Evolutionary conservation across 2,113 vertebrate species (phyloP).

Genomic region (Sinocyclocheilus rhinocerous): DNA sequence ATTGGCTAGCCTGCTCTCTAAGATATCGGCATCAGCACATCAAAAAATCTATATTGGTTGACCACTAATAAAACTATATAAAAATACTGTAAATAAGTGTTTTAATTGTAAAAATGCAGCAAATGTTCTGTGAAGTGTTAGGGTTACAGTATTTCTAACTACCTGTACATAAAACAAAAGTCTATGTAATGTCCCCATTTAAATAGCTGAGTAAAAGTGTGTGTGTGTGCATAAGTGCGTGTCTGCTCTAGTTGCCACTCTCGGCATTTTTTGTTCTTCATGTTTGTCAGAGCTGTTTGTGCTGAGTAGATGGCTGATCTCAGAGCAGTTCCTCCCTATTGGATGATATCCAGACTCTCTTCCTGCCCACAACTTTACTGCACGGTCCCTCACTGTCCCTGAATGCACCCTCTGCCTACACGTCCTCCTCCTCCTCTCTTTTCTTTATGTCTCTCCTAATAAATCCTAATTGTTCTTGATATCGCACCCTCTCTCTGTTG

Average conservation of each 20-base stretch:
- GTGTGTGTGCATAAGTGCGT: background rate
- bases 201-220: too few relatives aligned
- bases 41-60: too few relatives aligned
- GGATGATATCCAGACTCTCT: constrained; percentile 49
- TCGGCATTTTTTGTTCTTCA: constrained; percentile 1
- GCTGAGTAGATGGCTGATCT: constrained; percentile 48
- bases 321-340: constrained; percentile 59
- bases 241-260: constrained; percentile 1
- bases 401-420: constrained; percentile 51
- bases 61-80: too few relatives aligned
- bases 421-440: constrained; percentile 44
- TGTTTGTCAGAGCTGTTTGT: constrained; percentile 23
- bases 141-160: too few relatives aligned
- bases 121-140: too few relatives aligned
- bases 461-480: constrained; percentile 1
- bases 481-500: background rate
- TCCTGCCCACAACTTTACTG: constrained; percentile 54
- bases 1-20: too few relatives aligned
- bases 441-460: constrained; percentile 12
- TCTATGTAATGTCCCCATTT: background rate
- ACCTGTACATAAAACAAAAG: too few relatives aligned
- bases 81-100: too few relatives aligned
- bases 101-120: too few relatives aligned
- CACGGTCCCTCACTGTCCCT: constrained; percentile 43
- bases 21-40: too few relatives aligned